Evolutionary conservation across 2,113 vertebrate species (phyloP).

Genomic region (Ptyas mucosa): DNA sequence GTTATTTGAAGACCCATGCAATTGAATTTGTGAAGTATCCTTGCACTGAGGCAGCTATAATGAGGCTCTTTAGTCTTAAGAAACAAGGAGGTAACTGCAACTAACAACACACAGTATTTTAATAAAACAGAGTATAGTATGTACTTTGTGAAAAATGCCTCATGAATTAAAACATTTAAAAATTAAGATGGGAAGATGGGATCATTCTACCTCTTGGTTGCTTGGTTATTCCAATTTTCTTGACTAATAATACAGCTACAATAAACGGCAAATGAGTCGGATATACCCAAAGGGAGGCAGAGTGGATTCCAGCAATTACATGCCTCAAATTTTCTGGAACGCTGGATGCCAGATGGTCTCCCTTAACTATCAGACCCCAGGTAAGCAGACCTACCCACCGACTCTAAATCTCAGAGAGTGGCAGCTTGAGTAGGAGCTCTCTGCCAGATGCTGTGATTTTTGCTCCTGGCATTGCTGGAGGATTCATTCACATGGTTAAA

Average conservation of each 20-base stretch:
- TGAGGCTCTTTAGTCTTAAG: background rate
- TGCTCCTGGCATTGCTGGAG: slow-evolving; percentile 63
- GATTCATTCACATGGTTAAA: slow-evolving; percentile 66
- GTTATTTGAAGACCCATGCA: slow-evolving; percentile 98
- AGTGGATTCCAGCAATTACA: slow-evolving; percentile 99
- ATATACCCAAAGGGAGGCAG: slow-evolving; percentile 99
- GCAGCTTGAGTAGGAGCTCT: slow-evolving; percentile 33
- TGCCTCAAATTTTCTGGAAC: slow-evolving; percentile 99
- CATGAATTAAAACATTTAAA: background rate
- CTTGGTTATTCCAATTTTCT: slow-evolving; percentile 71
- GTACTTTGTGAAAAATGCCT: background rate
- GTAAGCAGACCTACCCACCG: slow-evolving; percentile 73
- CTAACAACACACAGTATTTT: background rate
- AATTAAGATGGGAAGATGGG: background rate
- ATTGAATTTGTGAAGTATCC: slow-evolving; percentile 99
- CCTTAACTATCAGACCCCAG: slow-evolving; percentile 99
- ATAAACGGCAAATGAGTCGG: slow-evolving; percentile 99
- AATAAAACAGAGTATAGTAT: background rate
- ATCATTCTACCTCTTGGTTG: background rate
- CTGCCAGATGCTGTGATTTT: slow-evolving; percentile 58
- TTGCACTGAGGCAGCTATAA: slow-evolving; percentile 47
- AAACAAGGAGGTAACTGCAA: background rate
- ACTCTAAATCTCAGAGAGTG: slow-evolving; percentile 58
- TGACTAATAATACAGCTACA: slow-evolving; percentile 86
- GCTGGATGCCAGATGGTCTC: slow-evolving; percentile 99